These are phyloP conservation scores for Agriopis aurantiaria DNA, from an alignment of 2,888 invertebrate genomes.

Conservation along the genomic window DNA sequence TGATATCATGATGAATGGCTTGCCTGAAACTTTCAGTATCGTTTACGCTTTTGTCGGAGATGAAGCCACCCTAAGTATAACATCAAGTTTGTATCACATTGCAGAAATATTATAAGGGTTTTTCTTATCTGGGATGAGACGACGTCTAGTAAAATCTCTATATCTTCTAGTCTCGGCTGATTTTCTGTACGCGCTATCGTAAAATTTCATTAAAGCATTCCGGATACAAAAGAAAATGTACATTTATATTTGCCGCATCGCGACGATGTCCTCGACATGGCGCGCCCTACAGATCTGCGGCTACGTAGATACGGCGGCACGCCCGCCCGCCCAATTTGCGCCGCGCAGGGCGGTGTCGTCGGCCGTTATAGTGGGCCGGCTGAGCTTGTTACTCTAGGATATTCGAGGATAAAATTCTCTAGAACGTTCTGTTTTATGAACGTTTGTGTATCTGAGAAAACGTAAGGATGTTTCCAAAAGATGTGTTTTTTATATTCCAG, in stretches of 20 bases:
- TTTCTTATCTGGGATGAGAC: constrained; percentile 7
- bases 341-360: constrained; percentile 59
- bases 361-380: constrained; percentile 58
- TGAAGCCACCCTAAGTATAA: neutral
- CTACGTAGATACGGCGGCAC: constrained; percentile 37
- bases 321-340: constrained; percentile 59
- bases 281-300: constrained; percentile 46
- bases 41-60: constrained; percentile 3
- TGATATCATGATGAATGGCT: constrained; percentile 31
- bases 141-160: constrained; percentile 11
- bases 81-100: neutral
- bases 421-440: constrained; percentile 32
- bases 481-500: constrained; percentile 35
- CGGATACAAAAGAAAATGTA: constrained; percentile 54
- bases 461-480: constrained; percentile 37
- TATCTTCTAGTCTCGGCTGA: constrained; percentile 27
- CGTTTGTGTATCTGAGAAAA: constrained; percentile 24
- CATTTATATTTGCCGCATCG: constrained; percentile 53
- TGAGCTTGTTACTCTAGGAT: constrained; percentile 44
- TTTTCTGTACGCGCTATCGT: constrained; percentile 46
- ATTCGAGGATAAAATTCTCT: constrained; percentile 42
- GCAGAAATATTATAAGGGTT: neutral
- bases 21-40: neutral
- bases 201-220: constrained; percentile 53
- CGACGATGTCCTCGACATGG: constrained; percentile 49